phyloP scores from a whole-genome alignment of 1,140 invertebrate species.

The Penaeus chinensis region DNA sequence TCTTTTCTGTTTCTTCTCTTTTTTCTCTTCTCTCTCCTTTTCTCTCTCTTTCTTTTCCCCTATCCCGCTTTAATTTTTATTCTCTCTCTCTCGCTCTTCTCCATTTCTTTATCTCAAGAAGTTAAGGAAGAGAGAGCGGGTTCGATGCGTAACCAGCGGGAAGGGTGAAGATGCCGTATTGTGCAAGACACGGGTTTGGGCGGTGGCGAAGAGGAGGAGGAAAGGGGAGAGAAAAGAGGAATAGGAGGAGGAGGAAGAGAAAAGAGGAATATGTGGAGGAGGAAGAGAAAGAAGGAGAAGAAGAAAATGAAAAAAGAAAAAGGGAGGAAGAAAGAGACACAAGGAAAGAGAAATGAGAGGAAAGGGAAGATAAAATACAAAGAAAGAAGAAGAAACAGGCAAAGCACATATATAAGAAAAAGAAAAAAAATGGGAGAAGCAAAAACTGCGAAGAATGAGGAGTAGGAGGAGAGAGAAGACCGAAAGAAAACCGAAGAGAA shows the following conservation, averaged over 20 bases:
- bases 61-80: neutral
- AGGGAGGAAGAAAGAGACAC: too few relatives aligned
- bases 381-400: too few relatives aligned
- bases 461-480: too few relatives aligned
- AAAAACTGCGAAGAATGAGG: too few relatives aligned
- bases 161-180: neutral
- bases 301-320: too few relatives aligned
- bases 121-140: neutral
- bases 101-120: neutral
- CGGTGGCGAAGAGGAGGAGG: neutral
- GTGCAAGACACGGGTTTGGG: neutral
- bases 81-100: slow-evolving; percentile 2
- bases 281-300: neutral
- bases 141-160: neutral
- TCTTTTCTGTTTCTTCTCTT: neutral
- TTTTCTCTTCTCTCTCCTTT: neutral
- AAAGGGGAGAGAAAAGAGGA: neutral
- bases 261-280: neutral
- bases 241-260: neutral
- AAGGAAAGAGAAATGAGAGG: too few relatives aligned
- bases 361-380: too few relatives aligned
- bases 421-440: too few relatives aligned
- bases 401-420: too few relatives aligned
- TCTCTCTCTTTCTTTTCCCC: neutral
- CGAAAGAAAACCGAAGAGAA: too few relatives aligned